phyloP scores from a whole-genome alignment of 1,140 invertebrate genomes.

The Agrypnia vestita region DNA sequence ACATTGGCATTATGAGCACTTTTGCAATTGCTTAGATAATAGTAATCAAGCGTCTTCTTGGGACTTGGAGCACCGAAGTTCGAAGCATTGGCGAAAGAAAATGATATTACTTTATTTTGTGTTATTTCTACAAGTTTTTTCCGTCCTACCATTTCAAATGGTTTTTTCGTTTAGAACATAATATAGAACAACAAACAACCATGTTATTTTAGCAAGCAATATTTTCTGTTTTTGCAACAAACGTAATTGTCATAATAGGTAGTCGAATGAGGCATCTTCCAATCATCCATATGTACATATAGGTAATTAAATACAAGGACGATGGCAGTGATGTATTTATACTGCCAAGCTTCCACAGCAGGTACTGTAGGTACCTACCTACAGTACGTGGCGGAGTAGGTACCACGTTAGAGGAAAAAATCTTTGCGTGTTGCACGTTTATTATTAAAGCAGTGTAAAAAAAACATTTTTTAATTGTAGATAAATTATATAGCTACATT shows the following conservation, averaged over 20 bases:
- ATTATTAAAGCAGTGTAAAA: background rate
- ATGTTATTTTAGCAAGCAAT: too few species aligned
- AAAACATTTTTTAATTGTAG: slow-evolving; percentile 12
- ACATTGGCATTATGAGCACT: too few species aligned
- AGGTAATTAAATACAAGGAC: slow-evolving; percentile 32
- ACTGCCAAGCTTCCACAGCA: background rate
- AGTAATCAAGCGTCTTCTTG: too few species aligned
- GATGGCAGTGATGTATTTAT: slow-evolving; percentile 15
- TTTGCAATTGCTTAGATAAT: too few species aligned
- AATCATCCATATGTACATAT: background rate
- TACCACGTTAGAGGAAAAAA: background rate
- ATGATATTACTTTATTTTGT: too few species aligned
- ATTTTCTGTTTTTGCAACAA: background rate
- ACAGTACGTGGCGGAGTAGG: background rate
- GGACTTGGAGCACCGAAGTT: too few species aligned
- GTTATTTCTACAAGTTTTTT: too few species aligned
- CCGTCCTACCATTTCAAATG: too few species aligned
- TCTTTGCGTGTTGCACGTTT: slow-evolving; percentile 32
- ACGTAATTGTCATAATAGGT: slow-evolving; percentile 6
- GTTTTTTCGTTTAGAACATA: too few species aligned
- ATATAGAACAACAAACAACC: too few species aligned
- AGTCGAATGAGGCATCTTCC: background rate
- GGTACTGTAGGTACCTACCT: background rate
- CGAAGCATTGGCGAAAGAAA: too few species aligned
- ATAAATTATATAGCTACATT: slow-evolving; percentile 2